Percentiles rank a stretch among this genome's conserved stretches.
Evolutionary conservation across 2,888 invertebrate species (phyloP).

Genomic region (Mythimna pallens): DNA sequence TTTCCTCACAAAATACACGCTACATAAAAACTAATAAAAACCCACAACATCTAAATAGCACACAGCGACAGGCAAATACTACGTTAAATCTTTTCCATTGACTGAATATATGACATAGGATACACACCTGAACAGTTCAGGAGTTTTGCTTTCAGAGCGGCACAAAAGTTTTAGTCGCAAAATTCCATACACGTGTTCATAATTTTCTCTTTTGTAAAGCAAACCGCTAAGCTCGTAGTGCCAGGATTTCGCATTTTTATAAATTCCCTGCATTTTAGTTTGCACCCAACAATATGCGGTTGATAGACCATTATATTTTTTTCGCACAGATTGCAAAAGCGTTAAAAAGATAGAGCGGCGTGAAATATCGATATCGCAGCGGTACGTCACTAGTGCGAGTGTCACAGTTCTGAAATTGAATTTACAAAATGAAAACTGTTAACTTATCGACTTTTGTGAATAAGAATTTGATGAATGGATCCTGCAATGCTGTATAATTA

Average conservation of each 20-base stretch:
- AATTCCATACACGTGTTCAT: conserved; percentile 41
- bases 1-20: not conserved
- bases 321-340: conserved; percentile 49
- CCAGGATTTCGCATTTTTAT: conserved; percentile 42
- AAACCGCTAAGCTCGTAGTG: conserved; percentile 26
- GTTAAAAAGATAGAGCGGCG: conserved; percentile 50
- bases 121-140: conserved; percentile 23
- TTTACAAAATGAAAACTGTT: conserved; percentile 85
- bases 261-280: conserved; percentile 41
- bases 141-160: conserved; percentile 35
- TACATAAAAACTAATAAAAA: not conserved
- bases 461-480: conserved; percentile 85
- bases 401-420: conserved; percentile 83
- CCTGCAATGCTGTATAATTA: conserved; percentile 76
- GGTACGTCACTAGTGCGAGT: conserved; percentile 69
- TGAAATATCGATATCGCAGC: conserved; percentile 56
- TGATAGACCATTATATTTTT: conserved; percentile 45
- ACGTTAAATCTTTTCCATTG: conserved; percentile 16
- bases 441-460: conserved; percentile 84
- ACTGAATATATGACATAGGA: conserved; percentile 6
- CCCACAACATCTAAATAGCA: not conserved
- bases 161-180: conserved; percentile 33
- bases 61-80: not conserved
- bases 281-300: conserved; percentile 39
- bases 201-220: conserved; percentile 42